A percentile compares a stretch with the other conserved stretches of the same genome.
Conservation (phyloP, 2,113 vertebrate species). For the mouse (Mus musculus) region DNA sequence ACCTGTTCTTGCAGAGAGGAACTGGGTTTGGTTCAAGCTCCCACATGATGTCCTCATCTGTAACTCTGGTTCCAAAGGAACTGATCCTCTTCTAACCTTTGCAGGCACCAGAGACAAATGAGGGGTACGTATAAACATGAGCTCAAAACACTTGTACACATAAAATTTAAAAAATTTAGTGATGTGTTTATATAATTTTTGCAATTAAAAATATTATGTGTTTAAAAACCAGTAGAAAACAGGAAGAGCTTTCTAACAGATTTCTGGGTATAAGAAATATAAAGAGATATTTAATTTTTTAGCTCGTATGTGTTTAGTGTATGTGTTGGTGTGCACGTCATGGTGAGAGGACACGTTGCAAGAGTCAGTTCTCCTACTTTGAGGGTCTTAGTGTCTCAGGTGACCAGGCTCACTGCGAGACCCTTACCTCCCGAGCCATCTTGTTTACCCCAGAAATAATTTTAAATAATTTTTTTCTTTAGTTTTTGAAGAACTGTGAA, state of each 20-base stretch:
- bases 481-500: conserved; percentile 35
- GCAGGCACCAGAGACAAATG: background rate
- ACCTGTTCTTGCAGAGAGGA: background rate
- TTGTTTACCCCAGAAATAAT: background rate
- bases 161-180: background rate
- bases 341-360: background rate
- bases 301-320: background rate
- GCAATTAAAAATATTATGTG: background rate
- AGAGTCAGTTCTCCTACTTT: background rate
- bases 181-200: conserved; percentile 35
- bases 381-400: background rate
- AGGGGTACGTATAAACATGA: background rate
- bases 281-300: conserved; percentile 33
- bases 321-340: background rate
- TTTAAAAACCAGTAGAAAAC: conserved; percentile 55
- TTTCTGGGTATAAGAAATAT: conserved; percentile 19
- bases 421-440: background rate
- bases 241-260: conserved; percentile 13
- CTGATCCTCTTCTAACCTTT: too few species aligned
- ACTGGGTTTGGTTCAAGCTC: background rate
- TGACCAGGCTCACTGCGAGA: background rate
- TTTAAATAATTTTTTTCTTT: background rate
- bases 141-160: background rate
- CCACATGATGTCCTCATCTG: background rate
- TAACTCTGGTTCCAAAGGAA: too few species aligned